These are phyloP conservation scores for Pedionomus torquatus DNA, from an alignment of 2,113 vertebrate species.

Conservation along the genomic window DNA sequence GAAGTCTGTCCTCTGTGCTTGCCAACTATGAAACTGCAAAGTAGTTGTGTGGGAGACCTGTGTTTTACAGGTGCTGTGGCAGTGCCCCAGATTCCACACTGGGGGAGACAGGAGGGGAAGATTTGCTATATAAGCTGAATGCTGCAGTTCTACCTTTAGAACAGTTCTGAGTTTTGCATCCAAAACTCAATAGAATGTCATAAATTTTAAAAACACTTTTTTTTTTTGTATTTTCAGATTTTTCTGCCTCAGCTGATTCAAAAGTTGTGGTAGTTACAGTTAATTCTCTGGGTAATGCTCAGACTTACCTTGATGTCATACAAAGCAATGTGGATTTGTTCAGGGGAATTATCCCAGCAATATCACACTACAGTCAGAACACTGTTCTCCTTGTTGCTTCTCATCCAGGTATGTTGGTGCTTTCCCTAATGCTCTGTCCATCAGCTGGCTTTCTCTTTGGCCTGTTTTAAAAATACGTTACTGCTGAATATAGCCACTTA, in stretches of 20 bases:
- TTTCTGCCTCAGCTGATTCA: conserved; percentile 85
- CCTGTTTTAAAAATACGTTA: not conserved
- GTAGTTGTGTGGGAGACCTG: not conserved
- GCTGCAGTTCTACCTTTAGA: not conserved
- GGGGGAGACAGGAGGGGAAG: not conserved
- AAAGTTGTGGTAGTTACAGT: conserved; percentile 88
- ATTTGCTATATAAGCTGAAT: not conserved
- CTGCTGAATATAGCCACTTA: not conserved
- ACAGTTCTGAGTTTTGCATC: not conserved
- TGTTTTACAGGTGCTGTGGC: not conserved
- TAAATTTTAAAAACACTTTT: not conserved
- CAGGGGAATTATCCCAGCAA: conserved; percentile 81
- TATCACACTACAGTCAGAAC: conserved; percentile 83
- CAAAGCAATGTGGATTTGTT: conserved; percentile 94
- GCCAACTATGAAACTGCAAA: not conserved
- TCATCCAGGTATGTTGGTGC: conserved; percentile 81
- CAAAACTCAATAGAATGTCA: not conserved
- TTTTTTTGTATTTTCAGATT: conserved; percentile 78
- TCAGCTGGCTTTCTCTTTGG: not conserved
- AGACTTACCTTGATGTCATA: conserved; percentile 88
- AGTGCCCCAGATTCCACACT: not conserved
- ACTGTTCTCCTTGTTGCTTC: conserved; percentile 88
- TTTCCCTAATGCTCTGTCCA: not conserved
- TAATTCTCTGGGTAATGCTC: conserved; percentile 87
- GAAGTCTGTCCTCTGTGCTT: not conserved